Base-by-base conservation (phyloP, 2,113 vertebrate genomes). In the Ondatra zibethicus region DNA sequence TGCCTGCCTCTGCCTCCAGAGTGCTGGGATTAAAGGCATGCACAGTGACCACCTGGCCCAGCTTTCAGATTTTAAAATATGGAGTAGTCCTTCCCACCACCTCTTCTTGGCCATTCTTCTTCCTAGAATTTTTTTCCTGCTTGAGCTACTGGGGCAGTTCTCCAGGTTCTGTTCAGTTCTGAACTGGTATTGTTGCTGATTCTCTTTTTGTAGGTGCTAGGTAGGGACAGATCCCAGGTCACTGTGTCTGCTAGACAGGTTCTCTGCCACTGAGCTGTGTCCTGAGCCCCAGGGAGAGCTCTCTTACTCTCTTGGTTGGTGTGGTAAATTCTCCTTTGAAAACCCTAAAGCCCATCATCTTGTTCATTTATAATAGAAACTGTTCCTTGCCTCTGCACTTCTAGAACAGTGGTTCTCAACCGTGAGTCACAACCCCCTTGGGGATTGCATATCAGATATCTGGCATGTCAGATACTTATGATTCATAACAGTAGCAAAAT, bases 11-110 rank as follows among this genome's bases (percentile, higher is more conserved):
- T 33, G 65, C 65, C 29, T 68, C 65, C 31, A 33, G 31, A 33
- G 31, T 33, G 31, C 31, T 68, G 1, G 31, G 66, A 33, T 68
- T 68, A 68, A 68, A 68, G 31, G 5, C 5, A 2, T 31, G 66
- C 31, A 16, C 66, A 11, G 31, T 33, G 66, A 68, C 13, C 31
- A 33, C 66, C 66, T 68, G 66, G 12, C 66, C 66, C 13, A 68
- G 65, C 27, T 76, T 45, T 82, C 70, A 84, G 25, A 89, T 77
- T 78, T 93, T 68, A 87, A 95, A 86, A 77, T 88, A 58, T 55
- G 47, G 31, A 89, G 29, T 42, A 89, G 72, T 17, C 25, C 80
- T 70, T 45, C 58, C 66, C 31, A 23, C 61, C 19, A 33, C 31
- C 36, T 61, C 7, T 84, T 23, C 0, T 29, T 88, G 47, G 65